Evolutionary conservation across 1,140 invertebrate genomes (phyloP), one percentile per base, ranked within the genome.

Genomic region (Delia radicum): DNA sequence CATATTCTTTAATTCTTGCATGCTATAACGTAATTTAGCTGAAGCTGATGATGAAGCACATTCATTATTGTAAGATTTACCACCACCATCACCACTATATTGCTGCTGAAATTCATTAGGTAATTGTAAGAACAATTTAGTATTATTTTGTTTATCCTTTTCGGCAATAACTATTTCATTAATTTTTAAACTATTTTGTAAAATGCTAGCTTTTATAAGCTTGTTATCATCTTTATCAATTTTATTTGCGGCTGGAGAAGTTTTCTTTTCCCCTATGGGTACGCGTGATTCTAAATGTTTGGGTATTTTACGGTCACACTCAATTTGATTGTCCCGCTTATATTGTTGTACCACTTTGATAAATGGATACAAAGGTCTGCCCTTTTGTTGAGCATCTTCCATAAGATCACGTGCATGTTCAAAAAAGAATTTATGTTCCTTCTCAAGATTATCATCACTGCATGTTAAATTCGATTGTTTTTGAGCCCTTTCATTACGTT

Each of bases 391-490:
- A 10, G 82, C 81, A 31, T 81, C 71, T 62, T 82, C 78, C 46
- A 85, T 78, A 12, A 85, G 75, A 76, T 82, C 79, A 42, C 81
- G 74, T 1, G 85, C 85, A 77, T 85, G 85, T 33, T 79, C 79
- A 71, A 85, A 82, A 77, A 86, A 86, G 76, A 76, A 79, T 12
- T 79, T 74, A 73, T 86, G 80, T 26, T 81, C 81, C 4, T 73
- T 62, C 12, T 77, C 74, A 7, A 61, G 12, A 1, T 27, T 37
- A n/a, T 73, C 63, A 1, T 48, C 29, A 12, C 48, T 28, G 12
- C 73, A 77, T 3, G 37, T 31, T 6, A n/a, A 15, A 18, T 18
- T 24, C 18, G 61, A 21, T 6, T 31, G 55, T 61, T 72, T 27
- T 21, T 73, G 61, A 10, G 74, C 73, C 26, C 61, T 33, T 28